Evolutionary conservation across 2,113 vertebrate genomes (phyloP).

Genomic region (Mixornis gularis): DNA sequence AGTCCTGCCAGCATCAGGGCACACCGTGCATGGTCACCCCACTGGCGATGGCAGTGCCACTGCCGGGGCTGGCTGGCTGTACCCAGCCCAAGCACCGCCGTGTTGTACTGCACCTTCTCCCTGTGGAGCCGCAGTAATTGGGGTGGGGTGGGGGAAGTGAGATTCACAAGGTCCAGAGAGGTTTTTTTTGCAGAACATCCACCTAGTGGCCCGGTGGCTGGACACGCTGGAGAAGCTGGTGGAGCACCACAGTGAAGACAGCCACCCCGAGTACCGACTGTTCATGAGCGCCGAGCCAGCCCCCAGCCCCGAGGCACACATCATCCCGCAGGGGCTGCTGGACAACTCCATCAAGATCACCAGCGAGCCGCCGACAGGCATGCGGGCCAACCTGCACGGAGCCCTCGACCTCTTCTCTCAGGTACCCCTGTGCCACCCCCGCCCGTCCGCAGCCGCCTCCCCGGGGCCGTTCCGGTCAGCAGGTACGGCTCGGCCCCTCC

Average conservation of each 20-base stretch:
- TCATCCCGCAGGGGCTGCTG: slow-evolving; percentile 76
- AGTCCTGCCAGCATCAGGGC: not conserved
- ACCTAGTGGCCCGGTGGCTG: slow-evolving; percentile 76
- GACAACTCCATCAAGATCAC: slow-evolving; percentile 78
- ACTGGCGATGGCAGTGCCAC: not conserved
- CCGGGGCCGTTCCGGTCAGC: rapidly evolving
- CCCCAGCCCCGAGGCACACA: slow-evolving; percentile 56
- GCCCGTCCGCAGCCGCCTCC: not conserved
- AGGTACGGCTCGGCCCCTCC: rapidly evolving
- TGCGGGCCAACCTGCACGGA: slow-evolving; percentile 74
- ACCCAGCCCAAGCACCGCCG: rapidly evolving
- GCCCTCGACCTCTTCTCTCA: slow-evolving; percentile 75
- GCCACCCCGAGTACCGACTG: slow-evolving; percentile 63
- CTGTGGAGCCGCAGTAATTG: not conserved
- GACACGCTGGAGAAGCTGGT: slow-evolving; percentile 66
- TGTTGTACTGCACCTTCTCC: not conserved
- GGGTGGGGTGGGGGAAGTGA: rapidly evolving
- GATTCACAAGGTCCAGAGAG: not conserved
- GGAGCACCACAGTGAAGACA: slow-evolving; percentile 52
- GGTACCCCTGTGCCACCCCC: not conserved
- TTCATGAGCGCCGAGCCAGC: slow-evolving; percentile 73
- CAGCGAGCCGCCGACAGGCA: slow-evolving; percentile 71
- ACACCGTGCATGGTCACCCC: not conserved
- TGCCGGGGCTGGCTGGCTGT: not conserved
- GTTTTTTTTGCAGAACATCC: slow-evolving; percentile 68